phyloP scores from a whole-genome alignment of 2,113 vertebrate species.

The Bubo bubo region DNA sequence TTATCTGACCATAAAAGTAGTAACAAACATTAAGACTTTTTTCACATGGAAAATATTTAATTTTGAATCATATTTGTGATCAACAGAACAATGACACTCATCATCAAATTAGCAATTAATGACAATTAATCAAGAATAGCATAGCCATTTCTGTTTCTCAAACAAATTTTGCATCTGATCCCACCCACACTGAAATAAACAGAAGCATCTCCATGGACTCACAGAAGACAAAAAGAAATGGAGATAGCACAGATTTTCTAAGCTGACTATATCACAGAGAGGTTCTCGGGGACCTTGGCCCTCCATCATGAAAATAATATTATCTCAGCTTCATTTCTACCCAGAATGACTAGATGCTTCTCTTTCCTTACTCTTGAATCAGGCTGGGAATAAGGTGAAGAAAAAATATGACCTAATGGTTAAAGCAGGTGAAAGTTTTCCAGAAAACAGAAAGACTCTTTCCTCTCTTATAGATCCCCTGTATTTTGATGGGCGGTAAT shows the following conservation, averaged over 20 bases:
- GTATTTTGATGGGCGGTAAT: background rate
- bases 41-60: background rate
- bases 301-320: background rate
- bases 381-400: background rate
- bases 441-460: background rate
- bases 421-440: background rate
- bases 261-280: background rate
- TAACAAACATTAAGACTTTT: background rate
- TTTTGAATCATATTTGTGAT: background rate
- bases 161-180: background rate
- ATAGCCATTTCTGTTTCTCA: background rate
- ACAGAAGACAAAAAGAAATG: background rate
- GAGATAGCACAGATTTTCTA: background rate
- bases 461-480: background rate
- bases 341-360: background rate
- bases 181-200: background rate
- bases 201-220: background rate
- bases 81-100: background rate
- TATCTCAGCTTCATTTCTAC: background rate
- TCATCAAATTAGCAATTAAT: background rate
- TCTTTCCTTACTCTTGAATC: background rate
- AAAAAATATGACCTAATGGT: background rate
- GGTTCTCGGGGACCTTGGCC: background rate
- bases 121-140: background rate
- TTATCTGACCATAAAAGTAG: background rate